Conservation (phyloP, 2,113 vertebrate species). For the Erythrocercus mccallii region DNA sequence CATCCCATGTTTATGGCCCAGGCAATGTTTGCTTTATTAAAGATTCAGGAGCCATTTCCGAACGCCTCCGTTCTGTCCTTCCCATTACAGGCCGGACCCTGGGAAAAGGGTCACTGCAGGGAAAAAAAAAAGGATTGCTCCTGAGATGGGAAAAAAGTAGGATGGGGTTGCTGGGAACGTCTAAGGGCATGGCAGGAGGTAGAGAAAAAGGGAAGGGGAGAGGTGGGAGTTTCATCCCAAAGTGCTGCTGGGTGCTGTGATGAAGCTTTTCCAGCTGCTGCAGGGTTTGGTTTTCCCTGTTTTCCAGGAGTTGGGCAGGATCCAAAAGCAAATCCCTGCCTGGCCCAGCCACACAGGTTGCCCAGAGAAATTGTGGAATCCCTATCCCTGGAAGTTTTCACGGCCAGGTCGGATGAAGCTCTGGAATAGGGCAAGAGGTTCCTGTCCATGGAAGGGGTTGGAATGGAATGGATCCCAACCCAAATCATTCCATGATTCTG, state of each 20-base stretch:
- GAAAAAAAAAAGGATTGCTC: not conserved
- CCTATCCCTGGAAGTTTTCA: not conserved
- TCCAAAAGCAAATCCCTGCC: not conserved
- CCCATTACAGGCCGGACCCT: slow-evolving; percentile 37
- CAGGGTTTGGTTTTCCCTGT: not conserved
- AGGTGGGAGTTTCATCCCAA: accelerated
- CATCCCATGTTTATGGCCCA: slow-evolving; percentile 67
- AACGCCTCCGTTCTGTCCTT: slow-evolving; percentile 12
- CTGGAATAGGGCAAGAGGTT: not conserved
- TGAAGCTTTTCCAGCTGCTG: not conserved
- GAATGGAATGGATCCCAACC: not conserved
- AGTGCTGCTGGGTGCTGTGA: accelerated
- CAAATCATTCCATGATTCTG: not conserved
- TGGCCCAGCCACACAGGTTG: accelerated
- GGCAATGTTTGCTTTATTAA: slow-evolving; percentile 70
- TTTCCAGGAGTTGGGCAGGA: not conserved
- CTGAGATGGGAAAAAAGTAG: accelerated
- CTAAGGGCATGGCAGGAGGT: not conserved
- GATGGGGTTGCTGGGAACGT: not conserved
- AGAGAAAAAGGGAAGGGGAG: not conserved
- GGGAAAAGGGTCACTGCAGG: not conserved
- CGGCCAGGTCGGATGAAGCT: accelerated
- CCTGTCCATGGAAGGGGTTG: not conserved
- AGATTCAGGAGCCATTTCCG: slow-evolving; percentile 72
- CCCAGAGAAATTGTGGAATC: not conserved